Evolutionary conservation across 2,888 invertebrate genomes (phyloP).

Genomic region (Volucella zonaria): DNA sequence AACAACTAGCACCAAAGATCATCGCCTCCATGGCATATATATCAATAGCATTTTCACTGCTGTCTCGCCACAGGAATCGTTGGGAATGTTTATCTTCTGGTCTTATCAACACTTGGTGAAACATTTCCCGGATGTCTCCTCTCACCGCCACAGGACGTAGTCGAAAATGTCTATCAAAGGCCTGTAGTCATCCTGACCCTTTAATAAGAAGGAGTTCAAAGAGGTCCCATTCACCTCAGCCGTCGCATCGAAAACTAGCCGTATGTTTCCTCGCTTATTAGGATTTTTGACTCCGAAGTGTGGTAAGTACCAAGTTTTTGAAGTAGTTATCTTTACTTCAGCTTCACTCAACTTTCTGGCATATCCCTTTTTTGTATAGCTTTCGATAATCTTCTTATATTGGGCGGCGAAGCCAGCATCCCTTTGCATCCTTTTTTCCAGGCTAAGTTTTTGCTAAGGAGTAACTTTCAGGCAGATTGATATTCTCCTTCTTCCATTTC

Average conservation of each 20-base stretch:
- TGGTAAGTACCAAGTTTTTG: slow-evolving; percentile 76
- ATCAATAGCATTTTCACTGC: too few relatives aligned
- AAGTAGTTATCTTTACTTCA: slow-evolving; percentile 15
- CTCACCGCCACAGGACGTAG: slow-evolving; percentile 74
- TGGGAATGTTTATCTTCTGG: slow-evolving; percentile 76
- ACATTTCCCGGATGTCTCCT: slow-evolving; percentile 79
- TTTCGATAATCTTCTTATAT: too few relatives aligned
- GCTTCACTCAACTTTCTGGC: slow-evolving; percentile 45
- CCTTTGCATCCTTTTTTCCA: slow-evolving; percentile 54
- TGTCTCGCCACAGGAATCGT: background rate
- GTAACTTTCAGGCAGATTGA: slow-evolving; percentile 51
- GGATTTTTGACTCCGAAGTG: slow-evolving; percentile 73
- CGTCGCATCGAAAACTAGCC: slow-evolving; percentile 78
- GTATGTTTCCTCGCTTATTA: slow-evolving; percentile 76
- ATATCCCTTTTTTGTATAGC: background rate
- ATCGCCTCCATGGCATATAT: too few relatives aligned
- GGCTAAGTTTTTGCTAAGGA: slow-evolving; percentile 36
- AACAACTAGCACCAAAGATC: too few relatives aligned
- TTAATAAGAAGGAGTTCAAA: slow-evolving; percentile 75
- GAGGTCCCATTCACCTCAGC: slow-evolving; percentile 72
- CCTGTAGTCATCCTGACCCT: slow-evolving; percentile 76
- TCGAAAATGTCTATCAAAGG: slow-evolving; percentile 76
- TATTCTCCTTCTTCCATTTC: slow-evolving; percentile 51
- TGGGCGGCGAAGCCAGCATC: slow-evolving; percentile 36
- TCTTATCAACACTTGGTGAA: slow-evolving; percentile 76